These are phyloP conservation scores for Albula goreensis DNA, from an alignment of 2,113 vertebrate genomes.

Conservation along the genomic window DNA sequence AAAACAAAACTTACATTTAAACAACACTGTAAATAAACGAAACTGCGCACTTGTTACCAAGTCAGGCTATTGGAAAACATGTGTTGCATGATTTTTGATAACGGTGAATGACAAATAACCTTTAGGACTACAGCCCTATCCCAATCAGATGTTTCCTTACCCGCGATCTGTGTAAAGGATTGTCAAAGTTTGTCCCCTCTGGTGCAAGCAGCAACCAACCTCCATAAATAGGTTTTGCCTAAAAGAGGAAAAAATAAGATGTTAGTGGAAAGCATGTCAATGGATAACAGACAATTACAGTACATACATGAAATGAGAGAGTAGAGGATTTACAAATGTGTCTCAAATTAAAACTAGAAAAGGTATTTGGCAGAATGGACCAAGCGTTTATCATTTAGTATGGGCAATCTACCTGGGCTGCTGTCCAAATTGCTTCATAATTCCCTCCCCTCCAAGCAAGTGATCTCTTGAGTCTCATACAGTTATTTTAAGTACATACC, in stretches of 20 bases:
- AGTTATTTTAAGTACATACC: background rate
- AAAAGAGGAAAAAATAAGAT: constrained; percentile 31
- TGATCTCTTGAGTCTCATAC: background rate
- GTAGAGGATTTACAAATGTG: background rate
- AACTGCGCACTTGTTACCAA: no score
- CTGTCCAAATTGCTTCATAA: background rate
- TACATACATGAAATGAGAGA: background rate
- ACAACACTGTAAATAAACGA: no score
- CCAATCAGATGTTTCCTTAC: constrained; percentile 53
- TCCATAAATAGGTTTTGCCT: constrained; percentile 77
- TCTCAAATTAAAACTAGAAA: background rate
- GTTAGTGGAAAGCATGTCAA: background rate
- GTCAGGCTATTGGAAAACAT: no score
- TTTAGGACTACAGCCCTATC: background rate
- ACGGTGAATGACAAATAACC: background rate
- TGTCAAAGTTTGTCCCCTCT: constrained; percentile 79
- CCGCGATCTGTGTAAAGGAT: constrained; percentile 75
- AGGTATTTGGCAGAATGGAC: background rate
- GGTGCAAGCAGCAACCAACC: constrained; percentile 78
- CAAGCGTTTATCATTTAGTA: background rate
- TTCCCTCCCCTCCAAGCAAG: background rate
- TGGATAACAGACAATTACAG: background rate
- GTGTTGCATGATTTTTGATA: background rate
- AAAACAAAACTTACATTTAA: no score
- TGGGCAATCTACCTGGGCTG: background rate